phyloP scores from a whole-genome alignment of 2,888 invertebrate genomes.

The Gastracanthus pulcherrimus region DNA sequence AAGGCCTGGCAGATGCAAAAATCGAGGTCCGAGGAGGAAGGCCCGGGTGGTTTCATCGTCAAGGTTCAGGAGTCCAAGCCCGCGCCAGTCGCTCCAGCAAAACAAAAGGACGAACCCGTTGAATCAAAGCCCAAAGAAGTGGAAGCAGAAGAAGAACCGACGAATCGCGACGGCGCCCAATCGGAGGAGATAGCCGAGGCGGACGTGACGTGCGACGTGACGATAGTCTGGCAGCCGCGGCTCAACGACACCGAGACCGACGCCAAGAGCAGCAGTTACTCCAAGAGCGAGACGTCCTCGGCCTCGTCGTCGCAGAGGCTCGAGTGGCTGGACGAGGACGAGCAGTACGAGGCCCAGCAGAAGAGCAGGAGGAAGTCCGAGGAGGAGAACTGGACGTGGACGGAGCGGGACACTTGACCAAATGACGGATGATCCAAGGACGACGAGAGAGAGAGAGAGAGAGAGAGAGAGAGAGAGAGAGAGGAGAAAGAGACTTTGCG shows the following conservation, averaged over 20 bases:
- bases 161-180: slow-evolving; percentile 5
- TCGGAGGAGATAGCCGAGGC: neutral
- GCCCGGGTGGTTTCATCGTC: slow-evolving; percentile 65
- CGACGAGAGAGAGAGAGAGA: slow-evolving; percentile 26
- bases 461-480: slow-evolving; percentile 24
- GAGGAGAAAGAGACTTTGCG: slow-evolving; percentile 42
- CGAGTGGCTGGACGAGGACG: slow-evolving; percentile 67
- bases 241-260: slow-evolving; percentile 66
- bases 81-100: neutral
- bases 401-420: slow-evolving; percentile 69
- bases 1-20: slow-evolving; percentile 76
- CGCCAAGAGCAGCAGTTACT: slow-evolving; percentile 54
- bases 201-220: slow-evolving; percentile 55
- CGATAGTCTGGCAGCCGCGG: slow-evolving; percentile 53
- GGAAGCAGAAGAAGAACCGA: slow-evolving; percentile 42
- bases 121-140: too few species aligned
- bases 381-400: slow-evolving; percentile 67
- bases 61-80: slow-evolving; percentile 62
- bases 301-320: slow-evolving; percentile 57
- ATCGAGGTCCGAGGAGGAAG: slow-evolving; percentile 74
- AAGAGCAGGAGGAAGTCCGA: slow-evolving; percentile 63
- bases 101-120: slow-evolving; percentile 52
- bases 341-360: slow-evolving; percentile 58
- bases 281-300: slow-evolving; percentile 58
- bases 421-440: neutral